Base-by-base conservation (phyloP, 2,888 invertebrate species). In the Reticulitermes lucifugus region DNA sequence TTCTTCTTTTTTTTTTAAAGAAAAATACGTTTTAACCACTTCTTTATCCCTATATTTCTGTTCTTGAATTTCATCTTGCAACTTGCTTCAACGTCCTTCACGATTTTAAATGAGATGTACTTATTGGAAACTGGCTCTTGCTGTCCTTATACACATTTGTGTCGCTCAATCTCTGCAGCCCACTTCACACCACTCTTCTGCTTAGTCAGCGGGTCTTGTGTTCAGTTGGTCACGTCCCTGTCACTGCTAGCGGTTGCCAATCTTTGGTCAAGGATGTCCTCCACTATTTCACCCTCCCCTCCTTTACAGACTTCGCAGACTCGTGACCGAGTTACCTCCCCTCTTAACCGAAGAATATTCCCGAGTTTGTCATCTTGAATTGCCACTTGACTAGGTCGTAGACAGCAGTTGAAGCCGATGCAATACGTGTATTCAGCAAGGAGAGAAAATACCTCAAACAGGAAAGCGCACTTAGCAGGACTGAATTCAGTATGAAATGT, bases 191-290 rank as follows among this genome's bases (percentile, higher is more conserved):
- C 29, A 22, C 29, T 22, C 25, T 81, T n/a, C n/a, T 41, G 75
- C 81, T 41, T 60, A 41, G 81, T 81, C 81, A 81, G 81, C 81
- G 59, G 60, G 35, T 81, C 81, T 65, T 46, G 41, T 81, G 81
- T 81, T 81, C 81, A n/a, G 81, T 81, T 70, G 81, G 81, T 81
- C 81, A 81, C 81, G 81, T 81, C 43, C 35, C 70, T n/a, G n/a
- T 60, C 35, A 35, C 80, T 35, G 21, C 80, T 51, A 60, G 59
- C 59, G 60, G 65, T 81, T 81, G 70, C 70, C 81, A 70, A 81
- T 81, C 59, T 70, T 46, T 70, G 70, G 81, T 81, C 81, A 81
- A 81, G 81, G 35, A 41, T 81, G 81, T 41, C 60, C 65, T 81
- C 60, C 81, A 77, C 77, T 2, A 77, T 77, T 77, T 22, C 77